A percentile compares a stretch with the other conserved stretches of the same genome.
Evolutionary conservation across 2,113 vertebrate species (phyloP).

Genomic region (Chunga burmeisteri): DNA sequence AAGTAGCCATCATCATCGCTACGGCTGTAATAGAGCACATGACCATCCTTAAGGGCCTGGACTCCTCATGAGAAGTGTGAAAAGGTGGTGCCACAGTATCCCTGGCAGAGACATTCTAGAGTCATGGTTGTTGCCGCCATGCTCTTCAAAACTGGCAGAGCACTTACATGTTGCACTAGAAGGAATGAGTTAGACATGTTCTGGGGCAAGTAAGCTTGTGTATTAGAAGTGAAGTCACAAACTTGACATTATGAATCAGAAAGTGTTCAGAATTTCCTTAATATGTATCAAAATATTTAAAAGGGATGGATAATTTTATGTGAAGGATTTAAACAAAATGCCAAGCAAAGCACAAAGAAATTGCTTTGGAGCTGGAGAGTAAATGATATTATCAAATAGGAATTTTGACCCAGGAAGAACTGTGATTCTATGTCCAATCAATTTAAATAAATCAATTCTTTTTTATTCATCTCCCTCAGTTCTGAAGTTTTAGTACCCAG

Average conservation of each 20-base stretch:
- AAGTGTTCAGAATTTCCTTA: background rate
- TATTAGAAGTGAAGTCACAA: background rate
- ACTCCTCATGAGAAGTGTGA: background rate
- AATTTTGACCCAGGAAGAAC: background rate
- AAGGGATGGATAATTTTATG: background rate
- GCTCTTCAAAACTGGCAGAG: background rate
- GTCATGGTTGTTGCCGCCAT: background rate
- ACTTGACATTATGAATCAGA: background rate
- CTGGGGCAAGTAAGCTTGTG: background rate
- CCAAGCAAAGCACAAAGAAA: background rate
- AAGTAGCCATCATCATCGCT: background rate
- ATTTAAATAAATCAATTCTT: background rate
- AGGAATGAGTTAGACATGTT: background rate
- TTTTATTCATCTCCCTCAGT: background rate
- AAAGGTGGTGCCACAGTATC: background rate
- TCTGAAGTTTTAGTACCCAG: background rate
- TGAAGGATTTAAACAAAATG: background rate
- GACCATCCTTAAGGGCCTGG: background rate
- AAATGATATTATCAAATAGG: background rate
- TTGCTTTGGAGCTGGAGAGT: background rate
- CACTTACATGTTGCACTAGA: background rate
- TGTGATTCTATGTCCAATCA: background rate
- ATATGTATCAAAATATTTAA: background rate
- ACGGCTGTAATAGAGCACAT: background rate
- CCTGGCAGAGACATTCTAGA: background rate